phyloP scores from a whole-genome alignment of 2,888 invertebrate genomes.

The Sepiola atlantica region DNA sequence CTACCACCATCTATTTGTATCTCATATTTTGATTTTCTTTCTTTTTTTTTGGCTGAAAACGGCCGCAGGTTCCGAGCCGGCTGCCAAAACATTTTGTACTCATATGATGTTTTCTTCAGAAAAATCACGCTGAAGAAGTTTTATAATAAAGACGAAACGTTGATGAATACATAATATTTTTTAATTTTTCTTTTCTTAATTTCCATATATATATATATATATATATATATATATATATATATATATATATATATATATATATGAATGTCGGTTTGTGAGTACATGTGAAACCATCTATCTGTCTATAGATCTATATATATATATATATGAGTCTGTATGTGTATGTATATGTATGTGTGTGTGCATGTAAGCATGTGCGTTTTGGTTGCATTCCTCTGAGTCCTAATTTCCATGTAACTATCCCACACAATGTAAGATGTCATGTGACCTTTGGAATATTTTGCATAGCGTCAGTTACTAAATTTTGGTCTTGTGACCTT shows the following conservation, averaged over 20 bases:
- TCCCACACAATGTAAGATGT: slow-evolving; percentile 20
- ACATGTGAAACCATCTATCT: neutral
- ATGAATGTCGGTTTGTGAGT: neutral
- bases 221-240: neutral
- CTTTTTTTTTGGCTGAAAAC: too few relatives aligned
- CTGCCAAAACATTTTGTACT: too few relatives aligned
- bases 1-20: too few relatives aligned
- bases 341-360: neutral
- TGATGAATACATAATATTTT: too few relatives aligned
- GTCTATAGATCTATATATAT: neutral
- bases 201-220: neutral
- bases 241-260: slow-evolving; percentile 8
- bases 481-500: slow-evolving; percentile 32
- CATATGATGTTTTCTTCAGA: too few relatives aligned
- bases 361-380: neutral
- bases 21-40: too few relatives aligned
- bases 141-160: too few relatives aligned
- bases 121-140: too few relatives aligned
- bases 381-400: neutral
- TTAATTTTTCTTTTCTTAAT: too few relatives aligned
- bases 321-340: neutral
- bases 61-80: too few relatives aligned
- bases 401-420: neutral
- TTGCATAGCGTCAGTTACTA: neutral
- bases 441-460: slow-evolving; percentile 22